A percentile compares a stretch with the other conserved stretches of the same genome.
These are phyloP conservation scores for Drosophila ohnishii DNA, from an alignment of 1,140 invertebrate species.

Conservation along the genomic window DNA sequence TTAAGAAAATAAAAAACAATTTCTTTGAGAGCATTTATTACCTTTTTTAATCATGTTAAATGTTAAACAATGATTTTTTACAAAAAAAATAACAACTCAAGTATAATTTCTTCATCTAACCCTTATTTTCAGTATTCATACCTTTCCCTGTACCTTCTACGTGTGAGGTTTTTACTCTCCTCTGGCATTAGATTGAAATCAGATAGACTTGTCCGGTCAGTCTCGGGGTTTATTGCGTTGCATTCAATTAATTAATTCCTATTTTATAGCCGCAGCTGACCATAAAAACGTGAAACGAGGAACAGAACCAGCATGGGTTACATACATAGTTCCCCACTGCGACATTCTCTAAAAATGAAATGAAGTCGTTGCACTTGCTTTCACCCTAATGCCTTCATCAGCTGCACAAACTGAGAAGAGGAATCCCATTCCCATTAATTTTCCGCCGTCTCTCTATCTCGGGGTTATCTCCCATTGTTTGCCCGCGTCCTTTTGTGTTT, in stretches of 20 bases:
- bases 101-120: neutral
- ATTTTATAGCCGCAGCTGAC: conserved; percentile 42
- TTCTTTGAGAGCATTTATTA: no score
- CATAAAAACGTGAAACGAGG: conserved; percentile 25
- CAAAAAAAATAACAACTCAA: neutral
- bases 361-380: conserved; percentile 50
- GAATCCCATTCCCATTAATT: conserved; percentile 55
- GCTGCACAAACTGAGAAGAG: conserved; percentile 52
- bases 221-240: conserved; percentile 20
- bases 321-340: conserved; percentile 36
- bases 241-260: conserved; percentile 56
- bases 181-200: conserved; percentile 12
- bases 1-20: neutral
- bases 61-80: neutral
- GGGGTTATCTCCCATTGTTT: conserved; percentile 52
- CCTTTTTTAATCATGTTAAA: no score
- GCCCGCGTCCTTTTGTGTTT: conserved; percentile 13
- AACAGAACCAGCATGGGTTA: conserved; percentile 7
- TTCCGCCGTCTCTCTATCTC: conserved; percentile 38
- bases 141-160: neutral
- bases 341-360: conserved; percentile 60
- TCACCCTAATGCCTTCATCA: conserved; percentile 72
- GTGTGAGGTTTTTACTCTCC: conserved; percentile 36
- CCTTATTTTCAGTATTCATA: neutral
- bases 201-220: conserved; percentile 21